Base-by-base conservation (phyloP, 2,797 vertebrate genomes). In the Pogonophryne albipinna region DNA sequence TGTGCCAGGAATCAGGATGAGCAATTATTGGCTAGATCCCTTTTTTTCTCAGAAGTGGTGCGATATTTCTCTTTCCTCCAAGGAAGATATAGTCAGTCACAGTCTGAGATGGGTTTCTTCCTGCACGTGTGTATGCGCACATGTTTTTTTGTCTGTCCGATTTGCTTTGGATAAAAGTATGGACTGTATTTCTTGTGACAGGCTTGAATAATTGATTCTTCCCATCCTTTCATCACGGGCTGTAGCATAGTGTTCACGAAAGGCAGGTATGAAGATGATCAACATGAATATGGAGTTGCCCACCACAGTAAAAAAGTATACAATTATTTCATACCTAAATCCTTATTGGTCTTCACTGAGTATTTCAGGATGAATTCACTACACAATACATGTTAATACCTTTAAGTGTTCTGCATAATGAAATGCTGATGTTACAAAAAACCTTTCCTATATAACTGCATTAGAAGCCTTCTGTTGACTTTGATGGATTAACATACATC, bases 1-100 rank as follows among this genome's bases (percentile, higher is more conserved):
- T 89, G 78, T 90, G 87, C 88, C 90, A 90, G n/a, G n/a, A n/a
- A n/a, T n/a, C n/a, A n/a, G 88, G 84, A 85, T 90, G 87, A 91
- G 89, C 87, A 92, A 92, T 93, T 93, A 92, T 85, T 85, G 82
- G 78, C 73, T 56, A 70, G 85, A 88, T 88, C 34, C 46, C 56
- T 76, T 75, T 84, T 65, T 61, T 17, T 23, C 58, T 59, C 20
- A 72, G 55, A 38, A 83, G 83, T 76, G 57, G 71, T 76, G 76
- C 82, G 74, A 88, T 79, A 79, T 86, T 83, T 82, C 17, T 61
- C 38, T 74, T 76, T 76, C 67, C 69, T 79, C 50, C 20, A 47
- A 66, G 59, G 38, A 73, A 86, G 63, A 79, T 76, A 58, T 49
- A 82, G 74, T 85, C 83, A 86, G 72, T 87, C 76, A 58, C 62